Base-by-base conservation (phyloP, 2,797 vertebrate species). In the Agapornis canus region DNA sequence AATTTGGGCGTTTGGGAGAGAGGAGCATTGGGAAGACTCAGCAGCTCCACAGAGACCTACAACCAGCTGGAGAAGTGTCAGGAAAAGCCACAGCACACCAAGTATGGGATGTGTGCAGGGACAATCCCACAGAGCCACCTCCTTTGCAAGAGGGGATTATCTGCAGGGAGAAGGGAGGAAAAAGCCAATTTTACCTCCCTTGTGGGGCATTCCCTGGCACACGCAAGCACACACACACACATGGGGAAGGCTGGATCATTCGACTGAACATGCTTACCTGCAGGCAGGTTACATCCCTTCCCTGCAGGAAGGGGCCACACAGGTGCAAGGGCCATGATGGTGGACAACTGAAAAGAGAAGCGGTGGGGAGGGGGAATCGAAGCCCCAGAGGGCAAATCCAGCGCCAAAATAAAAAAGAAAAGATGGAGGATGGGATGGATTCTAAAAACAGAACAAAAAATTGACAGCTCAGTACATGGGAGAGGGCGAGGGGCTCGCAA, bases 281-380 rank as follows among this genome's bases (percentile, higher is more conserved):
- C 97, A 89, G 95, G 95, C 97, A 93, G 82, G 95, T 93, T 98
- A 98, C 97, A 65, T 87, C 93, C 95, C 98, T 97, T 98, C 98
- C 96, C 92, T 90, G 87, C 63, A 64, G 89, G 91, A 97, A 97
- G 97, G 89, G 98, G 98, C 97, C 98, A 98, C 7, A 81, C 59
- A 8, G 91, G 83, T 82, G 56, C 94, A 95, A 96, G 93, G 90
- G 84, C 87, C 91, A 95, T 91, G 94, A 89, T 95, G 97, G 98
- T 97, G 99, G 98, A 97, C 95, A 98, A 99, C 98, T 99, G 98
- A 98, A 99, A 99, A 98, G 95, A 95, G 95, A 96, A 94, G 96
- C 70, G 6, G 93, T 88, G 80, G 95, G 95, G 89, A 94, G 51
- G 92, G 96, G 89, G 37, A 82, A 82, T 63, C 86, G 13, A 86